A percentile compares a stretch with the other conserved stretches of the same genome.
These are phyloP conservation scores for Latrodectus elegans DNA, from an alignment of 2,888 invertebrate species.

Conservation along the genomic window DNA sequence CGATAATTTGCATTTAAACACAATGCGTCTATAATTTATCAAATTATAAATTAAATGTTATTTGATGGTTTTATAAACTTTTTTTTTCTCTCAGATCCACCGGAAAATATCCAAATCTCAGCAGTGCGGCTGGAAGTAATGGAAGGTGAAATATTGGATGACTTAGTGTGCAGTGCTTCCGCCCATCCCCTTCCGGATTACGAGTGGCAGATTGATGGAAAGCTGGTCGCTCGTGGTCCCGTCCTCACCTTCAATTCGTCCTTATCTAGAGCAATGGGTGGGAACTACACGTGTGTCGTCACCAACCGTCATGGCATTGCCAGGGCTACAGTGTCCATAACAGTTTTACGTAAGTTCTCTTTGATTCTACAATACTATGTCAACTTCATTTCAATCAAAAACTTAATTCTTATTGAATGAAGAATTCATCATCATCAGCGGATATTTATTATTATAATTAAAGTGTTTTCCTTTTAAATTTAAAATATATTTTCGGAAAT, in stretches of 20 bases:
- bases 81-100: constrained; percentile 80
- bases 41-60: no score
- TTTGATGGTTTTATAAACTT: not conserved
- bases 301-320: constrained; percentile 84
- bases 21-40: no score
- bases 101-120: constrained; percentile 88
- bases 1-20: no score
- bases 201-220: constrained; percentile 82
- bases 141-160: constrained; percentile 72
- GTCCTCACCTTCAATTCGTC: constrained; percentile 81
- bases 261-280: constrained; percentile 83
- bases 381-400: no score
- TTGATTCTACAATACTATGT: no score
- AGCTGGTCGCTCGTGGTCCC: constrained; percentile 76
- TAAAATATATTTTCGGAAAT: no score
- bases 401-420: no score
- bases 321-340: constrained; percentile 82
- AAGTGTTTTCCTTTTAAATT: no score
- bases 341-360: constrained; percentile 86
- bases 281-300: constrained; percentile 83
- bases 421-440: no score
- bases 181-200: constrained; percentile 80
- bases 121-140: constrained; percentile 74
- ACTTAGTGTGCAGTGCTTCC: constrained; percentile 71
- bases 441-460: no score